Evolutionary conservation across 2,888 invertebrate genomes (phyloP), one percentile per base, ranked within the genome.

Genomic region (Drosophila meridiana): DNA sequence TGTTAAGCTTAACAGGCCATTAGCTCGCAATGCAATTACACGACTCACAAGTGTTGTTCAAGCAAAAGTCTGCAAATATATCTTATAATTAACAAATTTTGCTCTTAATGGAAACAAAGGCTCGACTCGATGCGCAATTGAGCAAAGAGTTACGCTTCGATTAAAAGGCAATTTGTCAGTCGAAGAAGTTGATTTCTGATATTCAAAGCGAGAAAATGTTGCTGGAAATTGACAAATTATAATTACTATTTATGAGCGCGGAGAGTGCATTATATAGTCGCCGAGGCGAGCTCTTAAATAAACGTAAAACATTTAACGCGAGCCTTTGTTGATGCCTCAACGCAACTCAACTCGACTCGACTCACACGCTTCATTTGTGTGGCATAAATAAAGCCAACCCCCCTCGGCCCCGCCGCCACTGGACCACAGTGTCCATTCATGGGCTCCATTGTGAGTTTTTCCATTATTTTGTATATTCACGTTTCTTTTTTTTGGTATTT

Each of bases 261-360:
- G 30, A 76, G 73, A 69, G 20, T 52, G 30, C 20, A 36, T 40
- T 30, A 13, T 13, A 38, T 36, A 11, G 56, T 59, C 50, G 42
- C 65, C 55, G 59, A 55, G 71, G 61, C 47, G 57, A 70, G 89
- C 86, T 87, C 81, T 85, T 89, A 77, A 83, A 83, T 80, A 86
- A 88, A 85, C 50, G 50, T 85, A 88, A 85, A 85, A 86, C 85
- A 85, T 85, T 85, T 85, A 85, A 85, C 78, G 78, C 67, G 43
- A 58, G 75, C 83, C 72, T 85, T 85, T 85, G 85, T 85, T 76
- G 89, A 65, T 74, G 71, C 68, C 79, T 55, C 87, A 56, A 73
- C 73, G 14, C 73, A 38, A 60, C 65, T 26, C 67, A 30, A 66
- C 77, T 43, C 73, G 57, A 52, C 62, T 61, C 80, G 69, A 60